These are phyloP conservation scores for Gisinianus flammeolus DNA, from an alignment of 2,888 invertebrate genomes.

Conservation along the genomic window DNA sequence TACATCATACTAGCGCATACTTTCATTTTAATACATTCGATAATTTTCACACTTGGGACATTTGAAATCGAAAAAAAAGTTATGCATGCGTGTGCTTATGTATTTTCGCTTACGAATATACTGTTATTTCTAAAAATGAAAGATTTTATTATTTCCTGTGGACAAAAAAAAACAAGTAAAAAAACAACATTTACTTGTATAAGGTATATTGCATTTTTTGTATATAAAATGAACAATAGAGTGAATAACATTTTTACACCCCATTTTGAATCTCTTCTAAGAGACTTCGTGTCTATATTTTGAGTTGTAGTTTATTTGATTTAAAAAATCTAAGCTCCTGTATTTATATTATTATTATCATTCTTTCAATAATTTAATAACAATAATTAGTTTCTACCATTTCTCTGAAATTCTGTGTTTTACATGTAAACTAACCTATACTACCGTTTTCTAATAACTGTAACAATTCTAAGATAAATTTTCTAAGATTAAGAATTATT, in stretches of 20 bases:
- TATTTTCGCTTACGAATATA: background rate
- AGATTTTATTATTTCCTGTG: background rate
- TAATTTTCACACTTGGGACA: no score
- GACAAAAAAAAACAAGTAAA: background rate
- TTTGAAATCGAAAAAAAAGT: no score
- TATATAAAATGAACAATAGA: slow-evolving; percentile 28
- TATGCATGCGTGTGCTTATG: no score
- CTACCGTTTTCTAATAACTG: no score
- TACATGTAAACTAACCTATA: background rate
- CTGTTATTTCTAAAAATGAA: background rate
- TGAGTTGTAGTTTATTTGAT: background rate
- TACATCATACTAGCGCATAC: no score
- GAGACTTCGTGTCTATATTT: background rate
- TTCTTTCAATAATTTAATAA: background rate
- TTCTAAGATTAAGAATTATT: no score
- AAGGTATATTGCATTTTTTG: slow-evolving; percentile 17
- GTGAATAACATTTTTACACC: slow-evolving; percentile 28
- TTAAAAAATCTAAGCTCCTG: slow-evolving; percentile 38
- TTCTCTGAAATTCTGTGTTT: background rate
- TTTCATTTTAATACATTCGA: no score
- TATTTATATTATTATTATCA: background rate
- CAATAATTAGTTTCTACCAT: background rate
- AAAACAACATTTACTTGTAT: background rate
- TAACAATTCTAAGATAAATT: no score
- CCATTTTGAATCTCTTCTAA: background rate